A percentile compares a stretch with the other conserved stretches of the same genome.
Conservation (phyloP, 2,113 vertebrate species). For the Anoura caudifer region DNA sequence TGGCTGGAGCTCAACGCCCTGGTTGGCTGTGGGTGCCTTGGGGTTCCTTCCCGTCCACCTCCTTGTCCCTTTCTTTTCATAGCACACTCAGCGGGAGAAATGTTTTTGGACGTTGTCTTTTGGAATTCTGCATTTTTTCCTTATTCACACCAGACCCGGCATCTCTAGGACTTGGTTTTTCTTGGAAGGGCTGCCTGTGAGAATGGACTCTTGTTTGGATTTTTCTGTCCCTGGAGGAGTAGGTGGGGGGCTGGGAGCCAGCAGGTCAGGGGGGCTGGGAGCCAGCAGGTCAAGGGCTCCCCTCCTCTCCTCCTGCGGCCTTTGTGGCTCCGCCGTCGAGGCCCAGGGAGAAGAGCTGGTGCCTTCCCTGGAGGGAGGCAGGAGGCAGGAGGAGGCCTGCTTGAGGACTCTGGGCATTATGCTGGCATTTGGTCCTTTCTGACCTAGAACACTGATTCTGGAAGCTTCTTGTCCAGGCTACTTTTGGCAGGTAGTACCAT, state of each 20-base stretch:
- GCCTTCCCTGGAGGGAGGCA: neutral
- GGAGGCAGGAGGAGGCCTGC: neutral
- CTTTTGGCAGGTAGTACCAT: neutral
- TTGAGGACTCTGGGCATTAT: neutral
- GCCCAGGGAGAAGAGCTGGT: neutral
- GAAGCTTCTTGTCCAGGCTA: neutral
- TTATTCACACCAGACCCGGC: conserved; percentile 62
- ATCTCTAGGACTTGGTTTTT: conserved; percentile 66
- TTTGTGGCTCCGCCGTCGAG: neutral
- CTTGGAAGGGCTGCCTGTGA: conserved; percentile 66
- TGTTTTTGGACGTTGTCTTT: conserved; percentile 57
- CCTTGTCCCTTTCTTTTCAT: conserved; percentile 28
- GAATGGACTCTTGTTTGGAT: conserved; percentile 68
- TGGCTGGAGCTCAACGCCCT: neutral
- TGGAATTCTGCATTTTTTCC: conserved; percentile 64
- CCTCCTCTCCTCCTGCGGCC: neutral
- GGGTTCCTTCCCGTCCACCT: neutral
- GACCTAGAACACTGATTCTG: neutral
- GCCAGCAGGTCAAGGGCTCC: conserved; percentile 9
- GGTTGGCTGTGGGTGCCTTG: neutral
- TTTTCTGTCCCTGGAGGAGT: conserved; percentile 49
- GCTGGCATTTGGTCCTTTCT: neutral
- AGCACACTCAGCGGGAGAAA: conserved; percentile 34
- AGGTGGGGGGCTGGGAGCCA: conserved; percentile 40
- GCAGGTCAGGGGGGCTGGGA: conserved; percentile 26